Conservation (phyloP, 2,888 invertebrate genomes). For the Lissonota sp. region DNA sequence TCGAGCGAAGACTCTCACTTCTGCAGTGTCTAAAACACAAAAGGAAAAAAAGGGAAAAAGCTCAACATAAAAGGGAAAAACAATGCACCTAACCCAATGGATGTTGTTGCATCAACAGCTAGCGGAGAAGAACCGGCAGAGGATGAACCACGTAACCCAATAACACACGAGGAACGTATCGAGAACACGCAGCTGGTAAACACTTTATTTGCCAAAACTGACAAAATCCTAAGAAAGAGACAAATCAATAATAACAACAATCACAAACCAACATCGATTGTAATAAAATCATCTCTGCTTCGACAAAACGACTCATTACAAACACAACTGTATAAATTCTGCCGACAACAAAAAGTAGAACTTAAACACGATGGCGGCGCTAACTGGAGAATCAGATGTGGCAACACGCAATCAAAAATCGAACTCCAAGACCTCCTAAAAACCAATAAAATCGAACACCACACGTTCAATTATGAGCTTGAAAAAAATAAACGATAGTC, state of each 20-base stretch:
- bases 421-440: conserved; percentile 11
- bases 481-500: conserved; percentile 12
- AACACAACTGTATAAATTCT: conserved; percentile 11
- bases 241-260: neutral
- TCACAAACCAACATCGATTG: conserved; percentile 11
- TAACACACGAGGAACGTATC: neutral
- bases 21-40: neutral
- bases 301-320: neutral
- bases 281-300: conserved; percentile 15
- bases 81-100: neutral
- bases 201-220: neutral
- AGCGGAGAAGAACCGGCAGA: neutral
- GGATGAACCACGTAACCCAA: neutral
- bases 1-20: conserved; percentile 18
- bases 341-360: conserved; percentile 34
- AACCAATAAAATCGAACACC: conserved; percentile 23
- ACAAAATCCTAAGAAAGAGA: neutral
- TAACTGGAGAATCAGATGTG: conserved; percentile 26
- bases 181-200: conserved; percentile 5
- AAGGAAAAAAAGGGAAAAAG: neutral
- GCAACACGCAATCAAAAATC: neutral
- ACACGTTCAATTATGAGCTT: conserved; percentile 10
- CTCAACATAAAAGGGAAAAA: conserved; percentile 11
- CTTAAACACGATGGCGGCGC: conserved; percentile 34
- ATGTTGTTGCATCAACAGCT: neutral